phyloP scores from a whole-genome alignment of 2,888 invertebrate species.

The Drosophila subquinaria region DNA sequence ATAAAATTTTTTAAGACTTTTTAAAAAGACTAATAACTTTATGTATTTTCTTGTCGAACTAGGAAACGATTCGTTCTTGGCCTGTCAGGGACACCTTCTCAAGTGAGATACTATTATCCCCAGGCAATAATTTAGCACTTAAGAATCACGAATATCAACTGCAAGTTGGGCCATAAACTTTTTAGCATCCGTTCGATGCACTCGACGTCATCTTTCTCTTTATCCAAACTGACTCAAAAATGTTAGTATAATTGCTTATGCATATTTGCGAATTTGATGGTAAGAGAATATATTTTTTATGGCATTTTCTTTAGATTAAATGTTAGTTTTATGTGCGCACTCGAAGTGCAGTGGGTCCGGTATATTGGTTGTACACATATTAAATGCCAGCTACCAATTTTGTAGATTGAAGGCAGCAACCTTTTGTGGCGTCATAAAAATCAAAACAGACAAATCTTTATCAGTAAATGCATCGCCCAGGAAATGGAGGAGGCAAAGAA shows the following conservation, averaged over 20 bases:
- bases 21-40: conserved; percentile 11
- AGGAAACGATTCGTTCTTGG: conserved; percentile 17
- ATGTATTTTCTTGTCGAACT: conserved; percentile 12
- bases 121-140: conserved; percentile 41
- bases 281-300: conserved; percentile 53
- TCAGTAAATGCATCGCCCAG: conserved; percentile 66
- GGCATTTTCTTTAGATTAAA: conserved; percentile 58
- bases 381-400: conserved; percentile 50
- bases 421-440: conserved; percentile 77
- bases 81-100: conserved; percentile 8
- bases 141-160: conserved; percentile 33
- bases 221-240: conserved; percentile 25
- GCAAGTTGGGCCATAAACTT: conserved; percentile 36
- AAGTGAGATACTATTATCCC: conserved; percentile 26
- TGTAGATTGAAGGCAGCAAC: conserved; percentile 49
- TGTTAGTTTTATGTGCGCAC: conserved; percentile 56
- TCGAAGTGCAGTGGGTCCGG: conserved; percentile 32
- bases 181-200: conserved; percentile 23
- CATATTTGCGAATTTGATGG: conserved; percentile 58
- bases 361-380: background rate
- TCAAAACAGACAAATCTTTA: conserved; percentile 77
- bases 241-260: conserved; percentile 58
- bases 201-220: conserved; percentile 15
- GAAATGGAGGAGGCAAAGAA: conserved; percentile 6
- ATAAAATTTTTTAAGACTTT: background rate